Evolutionary conservation across 2,888 invertebrate species (phyloP), one percentile per base, ranked within the genome.

Genomic region (Mamestra brassicae): DNA sequence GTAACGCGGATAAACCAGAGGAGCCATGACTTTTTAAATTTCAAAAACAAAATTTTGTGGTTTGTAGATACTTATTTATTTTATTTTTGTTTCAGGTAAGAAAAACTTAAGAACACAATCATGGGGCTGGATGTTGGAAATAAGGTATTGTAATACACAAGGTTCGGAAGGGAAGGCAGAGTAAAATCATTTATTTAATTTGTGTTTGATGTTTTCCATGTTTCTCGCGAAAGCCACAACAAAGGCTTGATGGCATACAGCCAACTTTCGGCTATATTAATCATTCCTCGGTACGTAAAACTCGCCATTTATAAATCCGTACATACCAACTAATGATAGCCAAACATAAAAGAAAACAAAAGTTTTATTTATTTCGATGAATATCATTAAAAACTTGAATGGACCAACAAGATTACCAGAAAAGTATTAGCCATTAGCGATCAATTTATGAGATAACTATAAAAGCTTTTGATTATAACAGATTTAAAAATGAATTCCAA

Each of bases 251-350:
- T 94, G 95, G 95, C 94, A 86, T 76, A 45, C 80, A 81, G 94
- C 95, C 95, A 95, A 94, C 84, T 90, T 90, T 90, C 77, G 84
- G 86, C 79, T 85, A 89, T 90, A 94, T 95, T 92, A 92, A 95
- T 95, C 95, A 95, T 93, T 90, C 90, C 87, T 84, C 85, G 88
- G 89, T 90, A 90, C 90, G 89, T 91, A 90, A 89, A 92, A 89
- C 88, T 88, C 84, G 86, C 89, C 90, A 90, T 92, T 92, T 91
- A 91, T 91, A 93, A 92, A 92, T 90, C 89, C 85, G 86, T 88
- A 88, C 88, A 89, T 90, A 88, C 85, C 84, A 83, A 87, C 85
- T 85, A 89, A 87, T 89, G 89, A 89, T 89, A 82, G 85, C 84
- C 71, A 83, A 86, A 80, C 81, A 85, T 81, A 86, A 86, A 88